phyloP scores from a whole-genome alignment of 2,113 vertebrate genomes.

The Dasypus novemcinctus region DNA sequence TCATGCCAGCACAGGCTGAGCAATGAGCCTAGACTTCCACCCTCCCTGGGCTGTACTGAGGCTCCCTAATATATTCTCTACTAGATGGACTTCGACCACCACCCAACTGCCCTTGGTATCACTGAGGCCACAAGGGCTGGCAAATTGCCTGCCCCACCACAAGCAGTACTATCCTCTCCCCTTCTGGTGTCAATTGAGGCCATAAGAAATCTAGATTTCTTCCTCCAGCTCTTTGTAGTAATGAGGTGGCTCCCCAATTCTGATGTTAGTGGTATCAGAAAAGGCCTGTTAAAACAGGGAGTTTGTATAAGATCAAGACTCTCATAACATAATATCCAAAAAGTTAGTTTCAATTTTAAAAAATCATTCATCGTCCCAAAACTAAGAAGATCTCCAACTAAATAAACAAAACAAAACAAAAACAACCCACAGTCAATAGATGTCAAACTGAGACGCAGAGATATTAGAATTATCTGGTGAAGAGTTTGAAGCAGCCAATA shows the following conservation, averaged over 20 bases:
- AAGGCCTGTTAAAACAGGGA: no score
- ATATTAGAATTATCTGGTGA: no score
- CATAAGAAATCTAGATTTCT: neutral
- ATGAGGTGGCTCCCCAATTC: fast-evolving
- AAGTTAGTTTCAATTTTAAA: neutral
- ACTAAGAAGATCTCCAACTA: no score
- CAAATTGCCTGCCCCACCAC: no score
- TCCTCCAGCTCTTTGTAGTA: neutral
- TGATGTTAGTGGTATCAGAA: no score
- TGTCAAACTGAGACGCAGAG: neutral
- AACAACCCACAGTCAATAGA: neutral
- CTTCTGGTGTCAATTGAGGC: neutral
- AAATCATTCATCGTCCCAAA: neutral
- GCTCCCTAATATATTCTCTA: no score
- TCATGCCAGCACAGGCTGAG: no score
- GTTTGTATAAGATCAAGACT: no score
- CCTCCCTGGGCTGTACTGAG: neutral
- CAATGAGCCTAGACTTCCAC: neutral
- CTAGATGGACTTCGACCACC: neutral
- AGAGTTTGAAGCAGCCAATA: no score
- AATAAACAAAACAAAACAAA: neutral
- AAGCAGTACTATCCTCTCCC: neutral
- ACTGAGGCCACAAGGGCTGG: fast-evolving
- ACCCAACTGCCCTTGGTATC: neutral
- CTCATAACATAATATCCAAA: no score